phyloP scores from a whole-genome alignment of 2,888 invertebrate species.

The Microplitis manilae region DNA sequence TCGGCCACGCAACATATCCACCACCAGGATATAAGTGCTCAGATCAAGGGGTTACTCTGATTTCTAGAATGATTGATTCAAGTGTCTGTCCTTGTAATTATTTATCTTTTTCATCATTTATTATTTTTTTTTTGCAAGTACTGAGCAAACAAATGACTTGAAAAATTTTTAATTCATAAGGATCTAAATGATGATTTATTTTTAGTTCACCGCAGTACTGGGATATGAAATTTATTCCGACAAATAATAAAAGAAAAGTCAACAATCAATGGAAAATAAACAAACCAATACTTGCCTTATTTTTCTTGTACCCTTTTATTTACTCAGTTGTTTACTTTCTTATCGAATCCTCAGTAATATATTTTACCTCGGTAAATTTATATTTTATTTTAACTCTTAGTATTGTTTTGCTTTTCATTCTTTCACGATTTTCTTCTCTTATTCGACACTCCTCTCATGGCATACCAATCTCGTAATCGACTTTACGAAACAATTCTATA shows the following conservation, averaged over 20 bases:
- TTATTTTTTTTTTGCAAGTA: background rate
- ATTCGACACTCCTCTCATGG: slow-evolving; percentile 6
- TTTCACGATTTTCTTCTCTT: slow-evolving; percentile 12
- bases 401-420: slow-evolving; percentile 9
- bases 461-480: slow-evolving; percentile 65
- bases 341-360: background rate
- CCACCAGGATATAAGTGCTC: slow-evolving; percentile 49
- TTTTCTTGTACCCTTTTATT: background rate
- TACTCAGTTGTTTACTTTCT: background rate
- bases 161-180: too few relatives aligned
- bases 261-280: background rate
- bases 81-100: background rate
- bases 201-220: too few relatives aligned
- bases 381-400: background rate
- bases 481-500: slow-evolving; percentile 69
- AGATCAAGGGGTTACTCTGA: slow-evolving; percentile 24
- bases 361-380: slow-evolving; percentile 2
- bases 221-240: too few relatives aligned
- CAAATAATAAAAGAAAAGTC: too few relatives aligned
- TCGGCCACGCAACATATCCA: slow-evolving; percentile 51
- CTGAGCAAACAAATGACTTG: too few relatives aligned
- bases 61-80: slow-evolving; percentile 45
- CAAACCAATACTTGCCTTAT: too few relatives aligned
- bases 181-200: too few relatives aligned
- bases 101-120: too few relatives aligned